These are phyloP conservation scores for Thymallus thymallus DNA, from an alignment of 2,113 vertebrate genomes.

Conservation along the genomic window DNA sequence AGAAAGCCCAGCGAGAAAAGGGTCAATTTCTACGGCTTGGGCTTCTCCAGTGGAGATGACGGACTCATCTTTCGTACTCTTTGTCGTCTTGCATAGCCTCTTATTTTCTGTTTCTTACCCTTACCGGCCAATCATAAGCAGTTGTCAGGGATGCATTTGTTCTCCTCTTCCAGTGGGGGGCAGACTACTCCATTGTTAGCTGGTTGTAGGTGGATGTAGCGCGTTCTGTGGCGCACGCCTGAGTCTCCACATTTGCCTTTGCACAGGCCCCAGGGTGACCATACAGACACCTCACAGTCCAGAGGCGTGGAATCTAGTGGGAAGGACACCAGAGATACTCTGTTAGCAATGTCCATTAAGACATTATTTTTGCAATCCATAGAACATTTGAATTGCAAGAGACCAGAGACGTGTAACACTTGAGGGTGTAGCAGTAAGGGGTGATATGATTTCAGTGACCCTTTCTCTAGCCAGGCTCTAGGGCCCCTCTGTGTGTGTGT, in stretches of 20 bases:
- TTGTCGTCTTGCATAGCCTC: constrained; percentile 18
- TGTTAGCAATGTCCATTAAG: background rate
- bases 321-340: background rate
- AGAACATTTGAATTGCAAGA: constrained; percentile 5
- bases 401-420: too few relatives aligned
- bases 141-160: constrained; percentile 85
- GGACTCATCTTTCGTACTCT: constrained; percentile 23
- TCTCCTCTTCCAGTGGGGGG: constrained; percentile 84
- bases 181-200: constrained; percentile 89
- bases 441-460: too few relatives aligned
- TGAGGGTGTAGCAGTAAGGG: too few relatives aligned
- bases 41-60: background rate
- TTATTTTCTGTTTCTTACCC: constrained; percentile 34
- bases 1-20: background rate
- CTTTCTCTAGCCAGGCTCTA: too few relatives aligned
- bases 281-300: constrained; percentile 92
- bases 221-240: constrained; percentile 85
- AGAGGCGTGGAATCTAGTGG: constrained; percentile 83
- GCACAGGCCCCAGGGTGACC: constrained; percentile 97
- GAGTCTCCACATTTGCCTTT: constrained; percentile 82
- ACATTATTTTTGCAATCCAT: constrained; percentile 2
- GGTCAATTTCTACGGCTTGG: background rate
- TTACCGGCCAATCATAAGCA: constrained; percentile 80
- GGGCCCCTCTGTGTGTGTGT: constrained; percentile 14
- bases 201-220: constrained; percentile 86